Conservation (phyloP, 2,888 invertebrate genomes). For the Orthosia gracilis region DNA sequence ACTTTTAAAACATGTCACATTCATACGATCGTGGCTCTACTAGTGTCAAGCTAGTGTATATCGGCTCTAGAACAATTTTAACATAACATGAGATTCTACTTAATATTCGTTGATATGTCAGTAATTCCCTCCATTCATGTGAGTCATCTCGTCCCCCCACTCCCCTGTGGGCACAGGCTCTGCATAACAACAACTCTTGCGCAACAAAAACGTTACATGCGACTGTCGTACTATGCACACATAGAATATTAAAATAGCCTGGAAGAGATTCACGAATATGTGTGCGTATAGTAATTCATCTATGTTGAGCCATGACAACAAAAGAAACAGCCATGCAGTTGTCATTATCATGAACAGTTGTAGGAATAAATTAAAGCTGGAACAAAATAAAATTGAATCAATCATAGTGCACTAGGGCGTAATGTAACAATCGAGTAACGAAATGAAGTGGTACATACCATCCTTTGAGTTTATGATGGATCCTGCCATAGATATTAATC, state of each 20-base stretch:
- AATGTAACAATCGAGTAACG: neutral
- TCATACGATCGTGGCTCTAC: conserved; percentile 48
- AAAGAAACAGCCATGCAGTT: conserved; percentile 94
- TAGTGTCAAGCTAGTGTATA: conserved; percentile 47
- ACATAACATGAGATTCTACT: conserved; percentile 44
- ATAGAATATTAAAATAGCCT: conserved; percentile 94
- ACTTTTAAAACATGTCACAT: conserved; percentile 40
- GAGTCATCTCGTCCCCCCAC: conserved; percentile 97
- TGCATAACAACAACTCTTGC: conserved; percentile 95
- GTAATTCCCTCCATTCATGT: conserved; percentile 94
- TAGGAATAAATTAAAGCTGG: conserved; percentile 95
- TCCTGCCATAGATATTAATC: conserved; percentile 96
- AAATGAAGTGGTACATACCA: conserved; percentile 89
- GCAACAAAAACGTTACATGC: conserved; percentile 94
- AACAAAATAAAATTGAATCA: conserved; percentile 9
- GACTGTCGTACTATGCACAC: conserved; percentile 95
- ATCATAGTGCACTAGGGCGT: neutral
- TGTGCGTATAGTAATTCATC: conserved; percentile 94
- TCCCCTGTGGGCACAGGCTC: conserved; percentile 94
- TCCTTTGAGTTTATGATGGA: conserved; percentile 96
- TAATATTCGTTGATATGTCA: conserved; percentile 63
- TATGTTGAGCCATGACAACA: conserved; percentile 94
- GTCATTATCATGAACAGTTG: conserved; percentile 94
- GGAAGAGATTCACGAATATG: conserved; percentile 94
- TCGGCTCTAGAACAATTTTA: conserved; percentile 31